Base-by-base conservation (phyloP, 2,888 invertebrate species). In the Cantharis flavilabris region DNA sequence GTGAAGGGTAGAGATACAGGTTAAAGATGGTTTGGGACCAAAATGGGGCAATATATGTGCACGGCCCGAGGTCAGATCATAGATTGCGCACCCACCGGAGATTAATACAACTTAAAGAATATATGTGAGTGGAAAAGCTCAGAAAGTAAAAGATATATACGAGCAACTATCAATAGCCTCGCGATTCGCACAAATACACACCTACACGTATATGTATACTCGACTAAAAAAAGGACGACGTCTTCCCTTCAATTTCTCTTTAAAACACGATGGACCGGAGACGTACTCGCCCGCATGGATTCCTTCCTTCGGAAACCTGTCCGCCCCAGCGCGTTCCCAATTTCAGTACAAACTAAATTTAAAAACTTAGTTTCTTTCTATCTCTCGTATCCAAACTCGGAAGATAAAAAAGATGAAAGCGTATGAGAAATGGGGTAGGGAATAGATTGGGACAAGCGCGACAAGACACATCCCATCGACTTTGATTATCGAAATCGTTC, bases 301-400 rank as follows among this genome's bases (percentile, higher is more conserved):
- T 84, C 84, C 81, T 83, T 80, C 82, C 81, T 83, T 82, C 80
- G 81, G 79, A 83, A 81, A 80, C 81, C 80, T 79, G 82, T 79
- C 84, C 84, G 85, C 84, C 83, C 84, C 84, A 83, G 82, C 85
- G 85, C 85, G 83, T 86, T 85, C 86, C 84, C 86, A 85, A 84
- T 86, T 86, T 84, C 85, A 81, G 82, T 84, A 83, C 84, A 86
- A 87, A 86, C 86, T 85, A 86, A 86, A 87, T 87, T 87, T 86
- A 84, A 86, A 84, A 86, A 86, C 84, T 85, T 83, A 86, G 84
- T 86, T 86, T 85, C 84, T 83, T 84, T 84, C 82, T 82, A 80
- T 79, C 80, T 73, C 72, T 76, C 76, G 76, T 18, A 69, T 76
- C 75, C 81, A 77, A 76, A 80, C 81, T 76, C 80, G 71, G 78